phyloP scores from a whole-genome alignment of 2,113 vertebrate species.

The Riparia riparia region DNA sequence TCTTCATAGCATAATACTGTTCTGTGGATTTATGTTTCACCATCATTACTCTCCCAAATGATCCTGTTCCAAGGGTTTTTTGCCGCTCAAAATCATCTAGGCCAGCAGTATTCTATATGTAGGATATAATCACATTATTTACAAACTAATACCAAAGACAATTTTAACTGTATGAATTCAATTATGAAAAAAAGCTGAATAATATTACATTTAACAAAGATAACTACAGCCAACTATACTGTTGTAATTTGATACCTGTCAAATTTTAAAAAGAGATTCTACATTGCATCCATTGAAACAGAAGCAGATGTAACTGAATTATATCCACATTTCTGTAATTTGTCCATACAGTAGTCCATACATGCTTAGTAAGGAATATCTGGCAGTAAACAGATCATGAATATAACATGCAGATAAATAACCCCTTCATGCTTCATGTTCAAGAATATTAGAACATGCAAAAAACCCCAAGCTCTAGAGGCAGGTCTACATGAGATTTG shows the following conservation, averaged over 20 bases:
- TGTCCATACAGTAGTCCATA: background rate
- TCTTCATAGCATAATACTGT: constrained; percentile 99
- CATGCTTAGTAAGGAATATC: background rate
- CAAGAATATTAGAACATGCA: background rate
- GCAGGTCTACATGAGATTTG: background rate
- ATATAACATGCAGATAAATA: background rate
- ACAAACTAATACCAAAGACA: background rate
- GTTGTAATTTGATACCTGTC: background rate
- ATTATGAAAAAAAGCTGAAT: background rate
- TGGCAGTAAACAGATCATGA: background rate
- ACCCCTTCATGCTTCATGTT: background rate
- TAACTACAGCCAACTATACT: background rate
- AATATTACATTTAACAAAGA: background rate
- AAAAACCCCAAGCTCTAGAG: background rate
- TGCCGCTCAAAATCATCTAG: constrained; percentile 97
- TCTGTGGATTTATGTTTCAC: constrained; percentile 97
- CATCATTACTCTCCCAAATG: constrained; percentile 97
- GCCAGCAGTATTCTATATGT: constrained; percentile 88
- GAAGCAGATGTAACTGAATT: background rate
- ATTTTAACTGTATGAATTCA: background rate
- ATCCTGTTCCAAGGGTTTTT: constrained; percentile 98
- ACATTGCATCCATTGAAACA: background rate
- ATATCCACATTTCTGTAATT: background rate
- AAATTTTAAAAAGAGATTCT: background rate
- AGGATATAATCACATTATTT: constrained; percentile 30